These are phyloP conservation scores for Paraescarpia echinospica DNA, from an alignment of 1,140 invertebrate species.

Conservation along the genomic window DNA sequence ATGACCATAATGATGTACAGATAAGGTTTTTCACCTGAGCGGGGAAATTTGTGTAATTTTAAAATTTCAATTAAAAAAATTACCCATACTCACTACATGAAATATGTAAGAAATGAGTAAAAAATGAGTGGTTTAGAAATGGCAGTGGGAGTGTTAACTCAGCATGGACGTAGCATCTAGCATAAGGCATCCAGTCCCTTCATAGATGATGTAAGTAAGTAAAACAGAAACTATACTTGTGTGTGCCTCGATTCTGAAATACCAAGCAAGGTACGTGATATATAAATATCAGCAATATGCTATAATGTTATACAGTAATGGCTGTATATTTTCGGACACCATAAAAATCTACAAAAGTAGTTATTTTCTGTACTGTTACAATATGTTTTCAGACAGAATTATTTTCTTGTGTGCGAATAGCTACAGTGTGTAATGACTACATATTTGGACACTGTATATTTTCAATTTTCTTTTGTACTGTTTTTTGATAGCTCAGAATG, in stretches of 20 bases:
- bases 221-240: not conserved
- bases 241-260: not conserved
- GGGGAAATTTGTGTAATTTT: too few relatives aligned
- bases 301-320: not conserved
- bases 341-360: too few relatives aligned
- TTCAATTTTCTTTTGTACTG: too few relatives aligned
- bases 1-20: too few relatives aligned
- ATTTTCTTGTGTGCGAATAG: too few relatives aligned
- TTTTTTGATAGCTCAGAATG: too few relatives aligned
- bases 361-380: too few relatives aligned
- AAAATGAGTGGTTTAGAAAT: not conserved
- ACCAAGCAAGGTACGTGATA: not conserved
- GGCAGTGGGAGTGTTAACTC: not conserved
- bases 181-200: not conserved
- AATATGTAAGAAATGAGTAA: not conserved
- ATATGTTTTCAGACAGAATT: too few relatives aligned
- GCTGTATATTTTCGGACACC: too few relatives aligned
- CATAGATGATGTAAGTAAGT: not conserved
- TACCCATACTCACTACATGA: not conserved
- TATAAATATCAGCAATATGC: not conserved
- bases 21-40: too few relatives aligned
- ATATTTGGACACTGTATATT: too few relatives aligned
- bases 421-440: too few relatives aligned
- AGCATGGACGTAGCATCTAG: constrained; percentile 2
- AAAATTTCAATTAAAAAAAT: not conserved